Conservation (phyloP, 2,113 vertebrate genomes). For the Aspiorhynchus laticeps region DNA sequence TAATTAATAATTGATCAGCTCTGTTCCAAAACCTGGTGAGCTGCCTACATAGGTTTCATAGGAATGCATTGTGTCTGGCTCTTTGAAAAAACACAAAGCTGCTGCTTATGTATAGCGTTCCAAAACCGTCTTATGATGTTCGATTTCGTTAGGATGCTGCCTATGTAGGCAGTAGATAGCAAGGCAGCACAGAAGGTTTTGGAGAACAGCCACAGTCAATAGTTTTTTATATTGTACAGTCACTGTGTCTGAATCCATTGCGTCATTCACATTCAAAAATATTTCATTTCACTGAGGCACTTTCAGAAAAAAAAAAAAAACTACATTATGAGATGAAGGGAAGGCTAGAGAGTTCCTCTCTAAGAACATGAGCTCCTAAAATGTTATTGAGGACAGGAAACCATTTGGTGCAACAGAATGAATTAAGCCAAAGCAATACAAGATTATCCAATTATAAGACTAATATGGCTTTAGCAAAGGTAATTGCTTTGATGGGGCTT, state of each 20-base stretch:
- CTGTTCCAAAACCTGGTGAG: not conserved
- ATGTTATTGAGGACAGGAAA: constrained; percentile 72
- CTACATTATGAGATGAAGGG: not conserved
- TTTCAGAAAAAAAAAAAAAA: not conserved
- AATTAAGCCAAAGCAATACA: constrained; percentile 73
- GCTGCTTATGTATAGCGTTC: not conserved
- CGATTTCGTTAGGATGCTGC: not conserved
- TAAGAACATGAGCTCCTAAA: constrained; percentile 77
- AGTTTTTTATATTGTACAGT: not conserved
- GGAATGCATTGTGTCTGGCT: not conserved
- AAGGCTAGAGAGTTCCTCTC: constrained; percentile 73
- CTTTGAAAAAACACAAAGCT: not conserved
- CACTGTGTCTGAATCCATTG: not conserved
- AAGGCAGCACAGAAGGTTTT: not conserved
- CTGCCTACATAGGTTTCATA: not conserved
- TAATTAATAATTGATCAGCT: not conserved
- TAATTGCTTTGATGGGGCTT: constrained; percentile 53
- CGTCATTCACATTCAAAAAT: not conserved
- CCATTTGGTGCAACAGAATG: constrained; percentile 73
- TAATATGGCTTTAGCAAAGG: constrained; percentile 58
- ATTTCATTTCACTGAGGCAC: not conserved
- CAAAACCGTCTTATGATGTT: not conserved
- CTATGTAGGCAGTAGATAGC: not conserved
- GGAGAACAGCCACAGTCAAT: not conserved
- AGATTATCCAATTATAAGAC: constrained; percentile 71